Evolutionary conservation across 1,140 invertebrate species (phyloP).

Genomic region (Agrilus planipennis): DNA sequence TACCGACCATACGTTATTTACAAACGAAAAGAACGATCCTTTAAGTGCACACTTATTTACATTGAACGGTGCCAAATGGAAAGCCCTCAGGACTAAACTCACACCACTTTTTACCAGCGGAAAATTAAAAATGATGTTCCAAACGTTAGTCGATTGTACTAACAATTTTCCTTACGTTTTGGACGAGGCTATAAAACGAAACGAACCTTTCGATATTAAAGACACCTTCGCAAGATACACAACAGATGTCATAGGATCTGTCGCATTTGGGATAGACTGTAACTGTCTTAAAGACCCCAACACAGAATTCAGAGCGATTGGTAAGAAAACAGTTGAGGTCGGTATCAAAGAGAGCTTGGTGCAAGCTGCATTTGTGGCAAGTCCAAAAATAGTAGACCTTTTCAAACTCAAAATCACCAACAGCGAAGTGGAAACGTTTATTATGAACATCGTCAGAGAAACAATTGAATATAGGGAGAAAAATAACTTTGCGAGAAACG

Average conservation of each 20-base stretch:
- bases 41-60: constrained; percentile 36
- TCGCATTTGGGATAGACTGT: constrained; percentile 39
- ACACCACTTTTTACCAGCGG: constrained; percentile 38
- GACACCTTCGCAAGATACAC: constrained; percentile 33
- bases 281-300: constrained; percentile 32
- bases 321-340: constrained; percentile 2
- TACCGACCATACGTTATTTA: constrained; percentile 30
- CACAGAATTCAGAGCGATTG: constrained; percentile 29
- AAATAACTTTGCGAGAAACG: no score
- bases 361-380: no score
- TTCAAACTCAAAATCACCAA: no score
- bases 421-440: no score
- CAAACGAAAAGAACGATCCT: constrained; percentile 32
- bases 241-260: constrained; percentile 39
- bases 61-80: constrained; percentile 36
- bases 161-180: constrained; percentile 8
- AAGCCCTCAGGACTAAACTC: constrained; percentile 32
- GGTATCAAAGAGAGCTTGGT: no score
- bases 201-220: constrained; percentile 28
- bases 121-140: constrained; percentile 36
- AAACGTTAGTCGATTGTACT: constrained; percentile 8
- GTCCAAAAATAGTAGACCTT: no score
- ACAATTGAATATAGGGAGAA: no score
- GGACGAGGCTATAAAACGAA: constrained; percentile 1
- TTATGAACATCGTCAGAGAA: no score